Percentiles rank a stretch among this genome's conserved stretches.
Conservation (phyloP, 2,113 vertebrate species). For the Bostrychus sinensis region DNA sequence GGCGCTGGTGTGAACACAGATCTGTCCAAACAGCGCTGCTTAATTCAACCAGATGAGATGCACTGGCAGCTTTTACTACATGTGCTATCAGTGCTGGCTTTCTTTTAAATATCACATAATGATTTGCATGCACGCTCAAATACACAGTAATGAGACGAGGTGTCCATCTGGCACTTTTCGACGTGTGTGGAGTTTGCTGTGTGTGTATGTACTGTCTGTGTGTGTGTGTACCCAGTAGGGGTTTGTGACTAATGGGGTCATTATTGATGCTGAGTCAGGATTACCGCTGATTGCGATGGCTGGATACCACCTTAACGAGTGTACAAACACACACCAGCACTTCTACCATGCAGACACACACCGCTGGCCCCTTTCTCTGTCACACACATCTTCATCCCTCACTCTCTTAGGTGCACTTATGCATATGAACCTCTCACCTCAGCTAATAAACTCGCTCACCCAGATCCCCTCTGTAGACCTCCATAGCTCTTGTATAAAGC, state of each 20-base stretch:
- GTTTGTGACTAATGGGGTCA: conserved; percentile 77
- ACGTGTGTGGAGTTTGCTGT: conserved; percentile 2
- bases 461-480: conserved; percentile 45
- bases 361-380: background rate
- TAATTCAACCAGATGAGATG: conserved; percentile 14
- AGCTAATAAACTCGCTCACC: conserved; percentile 63
- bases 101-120: conserved; percentile 23
- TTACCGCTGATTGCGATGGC: conserved; percentile 72
- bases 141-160: conserved; percentile 53
- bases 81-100: conserved; percentile 16
- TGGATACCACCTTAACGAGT: conserved; percentile 70
- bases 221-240: conserved; percentile 54
- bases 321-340: conserved; percentile 32
- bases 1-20: conserved; percentile 15
- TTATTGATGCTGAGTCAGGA: conserved; percentile 80
- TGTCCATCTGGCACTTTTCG: conserved; percentile 60
- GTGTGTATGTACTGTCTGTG: conserved; percentile 19
- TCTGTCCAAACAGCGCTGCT: conserved; percentile 5
- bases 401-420: conserved; percentile 64
- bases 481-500: conserved; percentile 6
- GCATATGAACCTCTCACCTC: conserved; percentile 64
- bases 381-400: conserved; percentile 54
- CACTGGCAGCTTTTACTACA: background rate
- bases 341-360: background rate
- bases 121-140: conserved; percentile 22